phyloP scores from a whole-genome alignment of 2,888 invertebrate species.

The Pristionchus arcanus region DNA sequence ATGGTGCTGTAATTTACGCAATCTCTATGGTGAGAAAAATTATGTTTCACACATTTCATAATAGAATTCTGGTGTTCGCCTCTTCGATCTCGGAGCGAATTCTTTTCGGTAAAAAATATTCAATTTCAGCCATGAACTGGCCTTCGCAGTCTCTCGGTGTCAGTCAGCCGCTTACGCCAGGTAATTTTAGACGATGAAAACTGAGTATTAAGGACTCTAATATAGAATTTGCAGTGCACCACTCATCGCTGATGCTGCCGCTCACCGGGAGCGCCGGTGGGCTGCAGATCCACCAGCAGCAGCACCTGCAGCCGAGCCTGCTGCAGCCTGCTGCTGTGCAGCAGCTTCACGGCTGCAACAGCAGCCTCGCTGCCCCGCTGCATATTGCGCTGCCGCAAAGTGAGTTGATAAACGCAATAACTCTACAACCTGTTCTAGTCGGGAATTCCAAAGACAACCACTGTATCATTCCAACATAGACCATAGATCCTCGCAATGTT shows the following conservation, averaged over 20 bases:
- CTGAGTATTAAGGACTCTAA: no score
- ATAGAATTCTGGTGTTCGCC: background rate
- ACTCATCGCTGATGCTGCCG: constrained; percentile 25
- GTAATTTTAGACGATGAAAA: background rate
- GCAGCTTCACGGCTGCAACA: background rate
- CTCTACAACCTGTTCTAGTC: no score
- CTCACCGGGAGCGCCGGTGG: background rate
- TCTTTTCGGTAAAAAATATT: background rate
- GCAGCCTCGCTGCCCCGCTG: background rate
- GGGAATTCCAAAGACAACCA: no score
- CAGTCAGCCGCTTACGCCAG: constrained; percentile 7
- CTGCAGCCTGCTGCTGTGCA: background rate
- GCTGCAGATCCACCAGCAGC: constrained; percentile 8
- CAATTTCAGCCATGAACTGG: constrained; percentile 22
- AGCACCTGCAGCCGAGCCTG: background rate
- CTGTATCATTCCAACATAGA: no score
- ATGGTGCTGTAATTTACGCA: no score
- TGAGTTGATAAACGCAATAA: background rate
- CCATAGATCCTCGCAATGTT: no score
- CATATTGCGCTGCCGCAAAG: constrained; percentile 16
- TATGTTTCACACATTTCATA: background rate
- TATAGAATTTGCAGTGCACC: background rate
- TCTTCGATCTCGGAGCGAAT: background rate
- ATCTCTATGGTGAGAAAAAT: no score
- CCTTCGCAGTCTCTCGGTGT: background rate